These are phyloP conservation scores for Argynnis bischoffii DNA, from an alignment of 2,888 invertebrate genomes.

Conservation along the genomic window DNA sequence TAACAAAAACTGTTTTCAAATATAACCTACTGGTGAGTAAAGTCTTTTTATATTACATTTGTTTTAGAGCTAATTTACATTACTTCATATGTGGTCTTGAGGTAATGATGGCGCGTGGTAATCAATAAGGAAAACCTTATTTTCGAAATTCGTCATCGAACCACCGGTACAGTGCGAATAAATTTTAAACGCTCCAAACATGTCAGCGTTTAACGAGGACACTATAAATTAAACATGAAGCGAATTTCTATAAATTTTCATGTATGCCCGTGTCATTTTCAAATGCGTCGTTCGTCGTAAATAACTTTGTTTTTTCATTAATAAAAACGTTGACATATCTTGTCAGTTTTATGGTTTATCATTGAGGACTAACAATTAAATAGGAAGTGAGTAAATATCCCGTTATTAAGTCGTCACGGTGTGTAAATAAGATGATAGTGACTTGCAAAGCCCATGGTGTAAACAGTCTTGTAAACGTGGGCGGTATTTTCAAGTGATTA, in stretches of 20 bases:
- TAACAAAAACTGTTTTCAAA: conserved; percentile 60
- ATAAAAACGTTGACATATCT: conserved; percentile 26
- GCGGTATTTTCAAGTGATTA: conserved; percentile 6
- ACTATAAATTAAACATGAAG: conserved; percentile 50
- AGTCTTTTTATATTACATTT: conserved; percentile 39
- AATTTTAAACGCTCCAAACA: conserved; percentile 43
- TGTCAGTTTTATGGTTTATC: conserved; percentile 24
- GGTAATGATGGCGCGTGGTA: conserved; percentile 27
- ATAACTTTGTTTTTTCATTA: conserved; percentile 16
- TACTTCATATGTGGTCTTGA: conserved; percentile 16
- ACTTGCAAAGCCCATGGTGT: neutral
- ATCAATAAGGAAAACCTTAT: conserved; percentile 46
- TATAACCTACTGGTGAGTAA: conserved; percentile 65
- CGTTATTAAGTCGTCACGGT: conserved; percentile 31
- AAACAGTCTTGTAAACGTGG: conserved; percentile 9
- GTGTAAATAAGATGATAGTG: conserved; percentile 24
- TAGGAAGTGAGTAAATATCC: conserved; percentile 31
- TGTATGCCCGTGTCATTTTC: conserved; percentile 45
- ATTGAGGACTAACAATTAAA: conserved; percentile 19
- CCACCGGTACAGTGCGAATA: conserved; percentile 54
- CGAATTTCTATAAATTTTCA: conserved; percentile 47
- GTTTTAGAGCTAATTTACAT: conserved; percentile 23
- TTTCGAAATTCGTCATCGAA: conserved; percentile 51
- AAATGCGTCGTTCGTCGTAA: conserved; percentile 23
- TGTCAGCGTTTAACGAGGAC: conserved; percentile 36